A percentile compares a stretch with the other conserved stretches of the same genome.
Conservation (phyloP, 2,113 vertebrate genomes). For the Dipodomys merriami region DNA sequence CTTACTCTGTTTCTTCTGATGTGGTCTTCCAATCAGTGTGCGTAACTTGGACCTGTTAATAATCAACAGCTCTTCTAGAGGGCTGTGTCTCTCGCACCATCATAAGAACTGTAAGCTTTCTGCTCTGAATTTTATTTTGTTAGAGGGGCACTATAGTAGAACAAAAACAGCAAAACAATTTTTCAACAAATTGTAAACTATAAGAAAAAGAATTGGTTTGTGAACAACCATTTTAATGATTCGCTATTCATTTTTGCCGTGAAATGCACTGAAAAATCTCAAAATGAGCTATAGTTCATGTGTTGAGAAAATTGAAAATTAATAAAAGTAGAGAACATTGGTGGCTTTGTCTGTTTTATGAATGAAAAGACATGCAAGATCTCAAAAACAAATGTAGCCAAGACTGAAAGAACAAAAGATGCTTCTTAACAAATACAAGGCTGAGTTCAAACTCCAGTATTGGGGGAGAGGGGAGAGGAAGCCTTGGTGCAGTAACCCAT, state of each 20-base stretch:
- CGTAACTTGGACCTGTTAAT: constrained; percentile 79
- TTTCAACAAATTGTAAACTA: constrained; percentile 82
- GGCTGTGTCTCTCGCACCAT: constrained; percentile 78
- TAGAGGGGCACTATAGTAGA: constrained; percentile 70
- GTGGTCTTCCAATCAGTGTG: constrained; percentile 89
- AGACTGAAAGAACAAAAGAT: no score
- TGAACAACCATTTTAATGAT: constrained; percentile 85
- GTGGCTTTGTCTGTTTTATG: constrained; percentile 82
- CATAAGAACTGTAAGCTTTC: constrained; percentile 76
- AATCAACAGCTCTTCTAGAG: constrained; percentile 72
- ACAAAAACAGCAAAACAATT: constrained; percentile 77
- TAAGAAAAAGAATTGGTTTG: constrained; percentile 78
- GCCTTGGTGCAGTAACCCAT: no score
- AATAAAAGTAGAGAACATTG: constrained; percentile 86
- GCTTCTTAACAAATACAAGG: neutral
- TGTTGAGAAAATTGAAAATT: constrained; percentile 86
- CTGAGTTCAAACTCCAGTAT: no score
- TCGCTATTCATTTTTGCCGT: constrained; percentile 87
- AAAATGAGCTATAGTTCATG: constrained; percentile 85
- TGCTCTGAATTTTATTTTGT: constrained; percentile 77
- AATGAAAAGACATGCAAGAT: constrained; percentile 48
- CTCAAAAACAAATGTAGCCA: no score
- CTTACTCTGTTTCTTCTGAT: constrained; percentile 90
- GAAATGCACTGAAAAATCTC: constrained; percentile 94
- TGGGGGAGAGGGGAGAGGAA: no score